Evolutionary conservation across 2,113 vertebrate species (phyloP).

Genomic region (Charina bottae): DNA sequence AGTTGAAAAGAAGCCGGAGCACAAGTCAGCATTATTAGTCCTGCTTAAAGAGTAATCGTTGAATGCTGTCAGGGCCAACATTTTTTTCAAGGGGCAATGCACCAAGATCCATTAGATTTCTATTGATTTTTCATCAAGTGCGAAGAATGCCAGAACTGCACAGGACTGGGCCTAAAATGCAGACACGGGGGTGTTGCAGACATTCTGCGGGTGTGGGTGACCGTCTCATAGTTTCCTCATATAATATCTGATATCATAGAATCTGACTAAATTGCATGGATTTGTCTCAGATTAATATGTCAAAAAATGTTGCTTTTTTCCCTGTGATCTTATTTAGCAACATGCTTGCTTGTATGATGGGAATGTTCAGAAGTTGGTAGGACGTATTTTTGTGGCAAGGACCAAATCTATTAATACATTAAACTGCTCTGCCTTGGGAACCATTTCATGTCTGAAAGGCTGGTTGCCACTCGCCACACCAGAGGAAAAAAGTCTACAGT

Average conservation of each 20-base stretch:
- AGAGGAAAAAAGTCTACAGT: not conserved
- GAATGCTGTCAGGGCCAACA: constrained; percentile 5
- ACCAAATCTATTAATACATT: not conserved
- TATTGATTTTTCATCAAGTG: constrained; percentile 32
- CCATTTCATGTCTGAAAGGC: not conserved
- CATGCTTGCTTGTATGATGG: not conserved
- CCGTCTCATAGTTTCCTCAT: not conserved
- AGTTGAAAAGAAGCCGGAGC: constrained; percentile 28
- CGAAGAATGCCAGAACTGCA: not conserved
- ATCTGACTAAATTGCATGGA: not conserved
- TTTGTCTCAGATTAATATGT: not conserved
- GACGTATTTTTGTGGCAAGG: not conserved
- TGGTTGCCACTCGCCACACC: not conserved
- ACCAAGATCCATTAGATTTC: constrained; percentile 10
- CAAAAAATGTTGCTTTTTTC: not conserved
- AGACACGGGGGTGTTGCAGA: not conserved
- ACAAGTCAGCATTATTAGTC: constrained; percentile 35
- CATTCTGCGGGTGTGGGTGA: too few relatives aligned
- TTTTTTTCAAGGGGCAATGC: constrained; percentile 17
- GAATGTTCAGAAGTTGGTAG: not conserved
- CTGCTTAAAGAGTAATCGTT: constrained; percentile 27
- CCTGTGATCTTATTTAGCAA: not conserved
- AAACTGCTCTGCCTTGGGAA: not conserved
- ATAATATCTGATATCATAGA: not conserved
- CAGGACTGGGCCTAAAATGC: not conserved